Conservation (phyloP, 23 tunicate genomes). For the Styela plicata region DNA sequence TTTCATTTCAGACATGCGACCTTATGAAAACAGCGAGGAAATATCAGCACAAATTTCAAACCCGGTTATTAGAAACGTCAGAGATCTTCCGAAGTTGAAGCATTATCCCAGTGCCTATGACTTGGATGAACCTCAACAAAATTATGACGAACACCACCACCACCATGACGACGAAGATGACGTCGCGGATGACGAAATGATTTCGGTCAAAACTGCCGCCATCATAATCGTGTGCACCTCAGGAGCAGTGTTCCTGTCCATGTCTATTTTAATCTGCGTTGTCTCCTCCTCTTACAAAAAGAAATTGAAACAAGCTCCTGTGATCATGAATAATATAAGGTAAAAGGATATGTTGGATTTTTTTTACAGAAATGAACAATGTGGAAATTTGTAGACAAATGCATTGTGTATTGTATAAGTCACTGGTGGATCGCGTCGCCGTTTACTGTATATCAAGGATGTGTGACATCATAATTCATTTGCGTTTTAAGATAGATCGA, state of each 20-base stretch:
- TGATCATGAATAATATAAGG: not conserved
- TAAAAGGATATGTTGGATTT: not conserved
- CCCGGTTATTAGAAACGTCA: not conserved
- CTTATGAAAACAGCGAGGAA: conserved; percentile 5
- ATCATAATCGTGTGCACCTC: conserved; percentile 34
- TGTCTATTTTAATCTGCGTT: conserved; percentile 46
- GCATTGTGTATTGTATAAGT: not conserved
- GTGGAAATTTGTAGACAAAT: not conserved
- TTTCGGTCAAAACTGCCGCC: conserved; percentile 30
- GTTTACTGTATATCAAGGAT: not conserved
- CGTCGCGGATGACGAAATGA: not conserved
- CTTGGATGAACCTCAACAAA: not conserved
- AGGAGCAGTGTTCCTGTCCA: conserved; percentile 34
- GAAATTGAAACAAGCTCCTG: not conserved
- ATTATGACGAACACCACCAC: not conserved
- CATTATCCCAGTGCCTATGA: not conserved
- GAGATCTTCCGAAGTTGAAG: not conserved
- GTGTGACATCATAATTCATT: too few relatives aligned
- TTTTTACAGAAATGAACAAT: not conserved
- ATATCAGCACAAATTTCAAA: not conserved
- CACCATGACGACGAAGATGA: not conserved
- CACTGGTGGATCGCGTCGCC: not conserved
- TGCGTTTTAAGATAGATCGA: too few relatives aligned
- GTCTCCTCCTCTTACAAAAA: conserved; percentile 19
- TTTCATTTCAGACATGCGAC: not conserved